These are phyloP conservation scores for Trichopria drosophilae DNA, from an alignment of 2,888 invertebrate genomes.

Conservation along the genomic window DNA sequence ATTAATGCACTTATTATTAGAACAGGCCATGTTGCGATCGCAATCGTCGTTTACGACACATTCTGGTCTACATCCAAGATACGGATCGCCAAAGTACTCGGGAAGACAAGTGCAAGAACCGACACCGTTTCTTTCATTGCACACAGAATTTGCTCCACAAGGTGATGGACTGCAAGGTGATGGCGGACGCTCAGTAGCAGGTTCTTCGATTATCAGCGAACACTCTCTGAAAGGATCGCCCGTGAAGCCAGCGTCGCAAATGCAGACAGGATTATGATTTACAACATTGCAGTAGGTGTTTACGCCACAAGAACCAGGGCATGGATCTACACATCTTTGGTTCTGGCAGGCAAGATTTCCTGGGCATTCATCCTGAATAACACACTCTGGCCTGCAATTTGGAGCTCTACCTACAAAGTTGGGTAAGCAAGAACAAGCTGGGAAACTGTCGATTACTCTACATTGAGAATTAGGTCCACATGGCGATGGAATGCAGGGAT, in stretches of 20 bases:
- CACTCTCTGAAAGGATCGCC: constrained; percentile 87
- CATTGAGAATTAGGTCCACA: constrained; percentile 86
- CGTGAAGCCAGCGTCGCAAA: constrained; percentile 76
- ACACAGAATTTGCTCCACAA: constrained; percentile 83
- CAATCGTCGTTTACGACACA: constrained; percentile 85
- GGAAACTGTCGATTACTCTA: constrained; percentile 72
- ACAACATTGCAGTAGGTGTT: constrained; percentile 78
- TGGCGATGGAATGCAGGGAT: constrained; percentile 81
- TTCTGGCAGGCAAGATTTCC: constrained; percentile 81
- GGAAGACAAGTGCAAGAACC: constrained; percentile 81
- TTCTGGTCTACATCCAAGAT: constrained; percentile 82
- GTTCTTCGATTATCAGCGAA: constrained; percentile 55
- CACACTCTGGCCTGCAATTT: constrained; percentile 84
- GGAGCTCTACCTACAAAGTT: constrained; percentile 82
- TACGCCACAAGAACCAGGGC: constrained; percentile 81
- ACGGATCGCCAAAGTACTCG: constrained; percentile 86
- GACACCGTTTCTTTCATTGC: constrained; percentile 79
- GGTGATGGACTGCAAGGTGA: constrained; percentile 82
- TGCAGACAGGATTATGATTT: constrained; percentile 82
- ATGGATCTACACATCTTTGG: constrained; percentile 81
- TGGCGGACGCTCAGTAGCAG: constrained; percentile 63
- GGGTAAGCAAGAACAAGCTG: constrained; percentile 78
- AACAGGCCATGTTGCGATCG: constrained; percentile 73
- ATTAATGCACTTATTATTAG: constrained; percentile 82
- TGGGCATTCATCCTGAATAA: constrained; percentile 81